Percentiles rank a stretch among this genome's conserved stretches.
Conservation (phyloP, 2,113 vertebrate genomes). For the Platycercus adscitus region DNA sequence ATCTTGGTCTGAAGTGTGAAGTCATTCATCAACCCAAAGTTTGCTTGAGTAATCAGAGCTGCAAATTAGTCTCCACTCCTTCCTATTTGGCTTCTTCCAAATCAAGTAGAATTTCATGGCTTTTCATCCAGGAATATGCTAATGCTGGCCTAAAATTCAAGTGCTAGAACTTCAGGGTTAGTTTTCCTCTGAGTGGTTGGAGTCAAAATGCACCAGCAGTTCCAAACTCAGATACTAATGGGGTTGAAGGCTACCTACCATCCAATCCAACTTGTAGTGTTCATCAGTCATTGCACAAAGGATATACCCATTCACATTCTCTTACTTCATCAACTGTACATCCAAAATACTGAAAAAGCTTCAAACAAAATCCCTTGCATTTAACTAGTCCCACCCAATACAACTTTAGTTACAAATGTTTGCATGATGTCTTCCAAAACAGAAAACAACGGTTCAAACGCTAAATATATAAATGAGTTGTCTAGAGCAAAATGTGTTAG, state of each 20-base stretch:
- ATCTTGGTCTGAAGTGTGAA: neutral
- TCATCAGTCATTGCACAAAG: conserved; percentile 36
- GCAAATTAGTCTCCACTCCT: neutral
- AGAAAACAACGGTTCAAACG: conserved; percentile 50
- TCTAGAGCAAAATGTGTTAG: conserved; percentile 49
- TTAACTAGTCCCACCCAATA: conserved; percentile 30
- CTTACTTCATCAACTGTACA: conserved; percentile 36
- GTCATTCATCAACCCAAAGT: neutral
- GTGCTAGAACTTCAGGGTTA: conserved; percentile 21
- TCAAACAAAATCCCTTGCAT: conserved; percentile 44
- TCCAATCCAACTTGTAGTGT: conserved; percentile 25
- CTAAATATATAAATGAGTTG: conserved; percentile 16
- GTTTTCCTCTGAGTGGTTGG: neutral
- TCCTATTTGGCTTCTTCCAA: conserved; percentile 55
- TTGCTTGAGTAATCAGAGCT: neutral
- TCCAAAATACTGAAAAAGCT: conserved; percentile 40
- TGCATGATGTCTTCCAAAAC: neutral
- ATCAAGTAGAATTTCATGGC: conserved; percentile 69
- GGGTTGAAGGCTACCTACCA: conserved; percentile 18
- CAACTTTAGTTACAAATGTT: neutral
- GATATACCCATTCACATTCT: conserved; percentile 36
- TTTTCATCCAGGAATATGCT: conserved; percentile 54
- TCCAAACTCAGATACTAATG: neutral
- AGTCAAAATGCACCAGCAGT: conserved; percentile 10
- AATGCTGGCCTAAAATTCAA: conserved; percentile 42